These are phyloP conservation scores for Zeus faber DNA, from an alignment of 2,113 vertebrate genomes.

Conservation along the genomic window DNA sequence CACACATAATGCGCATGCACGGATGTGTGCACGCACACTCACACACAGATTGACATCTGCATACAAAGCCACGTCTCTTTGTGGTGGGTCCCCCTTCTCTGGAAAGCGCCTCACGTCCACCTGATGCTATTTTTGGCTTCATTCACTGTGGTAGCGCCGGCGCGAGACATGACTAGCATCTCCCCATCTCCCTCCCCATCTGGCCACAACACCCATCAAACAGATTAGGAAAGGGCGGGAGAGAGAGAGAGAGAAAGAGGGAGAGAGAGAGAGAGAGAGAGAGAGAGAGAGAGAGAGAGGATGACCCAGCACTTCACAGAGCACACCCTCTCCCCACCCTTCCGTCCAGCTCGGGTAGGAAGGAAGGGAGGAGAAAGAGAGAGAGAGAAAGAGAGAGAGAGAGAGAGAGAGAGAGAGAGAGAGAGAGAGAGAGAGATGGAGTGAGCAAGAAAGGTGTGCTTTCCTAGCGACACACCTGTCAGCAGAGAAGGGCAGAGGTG, in stretches of 20 bases:
- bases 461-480: background rate
- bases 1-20: no score
- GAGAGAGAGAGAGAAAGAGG: background rate
- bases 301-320: background rate
- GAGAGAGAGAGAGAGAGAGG: background rate
- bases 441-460: no score
- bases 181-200: constrained; percentile 31
- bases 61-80: constrained; percentile 10
- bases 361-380: background rate
- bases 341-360: background rate
- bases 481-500: no score
- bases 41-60: constrained; percentile 19
- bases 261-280: background rate
- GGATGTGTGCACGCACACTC: no score
- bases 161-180: constrained; percentile 28
- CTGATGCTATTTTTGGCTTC: constrained; percentile 43
- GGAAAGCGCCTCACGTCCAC: constrained; percentile 27
- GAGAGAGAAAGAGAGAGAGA: background rate
- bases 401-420: background rate
- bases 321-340: background rate
- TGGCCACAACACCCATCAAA: constrained; percentile 23
- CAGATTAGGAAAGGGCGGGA: constrained; percentile 9
- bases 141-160: constrained; percentile 33
- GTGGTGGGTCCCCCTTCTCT: constrained; percentile 24
- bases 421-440: background rate